Percentiles rank a stretch among this genome's conserved stretches.
These are phyloP conservation scores for Palythoa grandiflora DNA, from an alignment of 92 coral and sea anemone species.

Conservation along the genomic window DNA sequence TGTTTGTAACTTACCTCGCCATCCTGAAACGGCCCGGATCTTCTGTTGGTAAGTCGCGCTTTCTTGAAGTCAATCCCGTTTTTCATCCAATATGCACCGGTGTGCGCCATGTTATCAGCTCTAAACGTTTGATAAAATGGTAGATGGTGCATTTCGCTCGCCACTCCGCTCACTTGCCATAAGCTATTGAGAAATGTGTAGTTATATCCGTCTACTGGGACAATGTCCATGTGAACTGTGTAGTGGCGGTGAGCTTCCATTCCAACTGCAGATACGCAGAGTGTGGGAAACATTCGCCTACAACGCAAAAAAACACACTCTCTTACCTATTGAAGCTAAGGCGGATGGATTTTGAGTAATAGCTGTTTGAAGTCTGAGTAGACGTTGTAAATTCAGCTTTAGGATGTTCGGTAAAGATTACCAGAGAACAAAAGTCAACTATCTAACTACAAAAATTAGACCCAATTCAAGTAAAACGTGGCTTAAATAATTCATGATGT, in stretches of 20 bases:
- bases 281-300: constrained; percentile 92
- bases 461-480: constrained; percentile 1
- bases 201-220: constrained; percentile 82
- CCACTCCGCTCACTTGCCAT: constrained; percentile 88
- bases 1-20: constrained; percentile 69
- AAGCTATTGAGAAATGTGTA: constrained; percentile 85
- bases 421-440: constrained; percentile 17
- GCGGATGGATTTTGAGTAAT: background rate
- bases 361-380: background rate
- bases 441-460: background rate
- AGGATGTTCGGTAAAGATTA: background rate
- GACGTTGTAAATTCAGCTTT: no score
- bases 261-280: constrained; percentile 80
- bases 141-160: constrained; percentile 80
- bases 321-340: background rate
- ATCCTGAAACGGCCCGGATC: constrained; percentile 78
- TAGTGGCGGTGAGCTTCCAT: constrained; percentile 80
- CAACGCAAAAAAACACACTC: background rate
- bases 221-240: constrained; percentile 78
- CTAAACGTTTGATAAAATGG: constrained; percentile 84
- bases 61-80: constrained; percentile 92
- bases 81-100: constrained; percentile 91
- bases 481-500: constrained; percentile 35
- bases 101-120: constrained; percentile 82
- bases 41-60: constrained; percentile 79